A percentile compares a stretch with the other conserved stretches of the same genome.
Evolutionary conservation across 2,888 invertebrate species (phyloP).

Genomic region (Spodoptera littoralis): DNA sequence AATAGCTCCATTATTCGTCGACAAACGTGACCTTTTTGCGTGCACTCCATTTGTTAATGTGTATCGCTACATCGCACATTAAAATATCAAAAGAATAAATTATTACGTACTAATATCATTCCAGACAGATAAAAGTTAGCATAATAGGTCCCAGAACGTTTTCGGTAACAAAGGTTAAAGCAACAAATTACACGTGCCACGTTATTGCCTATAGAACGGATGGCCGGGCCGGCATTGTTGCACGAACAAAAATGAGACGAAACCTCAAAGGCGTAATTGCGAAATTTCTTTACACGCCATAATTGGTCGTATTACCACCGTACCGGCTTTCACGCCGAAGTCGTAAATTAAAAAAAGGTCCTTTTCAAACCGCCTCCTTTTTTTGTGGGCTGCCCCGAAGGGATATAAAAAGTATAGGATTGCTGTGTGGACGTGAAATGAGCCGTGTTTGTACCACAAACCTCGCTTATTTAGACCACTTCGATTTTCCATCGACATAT

Average conservation of each 20-base stretch:
- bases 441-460: slow-evolving; percentile 51
- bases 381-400: slow-evolving; percentile 71
- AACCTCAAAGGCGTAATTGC: slow-evolving; percentile 69
- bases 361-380: slow-evolving; percentile 70
- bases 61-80: slow-evolving; percentile 54
- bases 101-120: slow-evolving; percentile 62
- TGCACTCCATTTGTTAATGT: slow-evolving; percentile 52
- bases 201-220: slow-evolving; percentile 62
- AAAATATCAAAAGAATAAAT: slow-evolving; percentile 69
- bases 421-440: slow-evolving; percentile 56
- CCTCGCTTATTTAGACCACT: slow-evolving; percentile 51
- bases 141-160: slow-evolving; percentile 66
- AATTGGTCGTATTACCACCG: slow-evolving; percentile 71
- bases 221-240: slow-evolving; percentile 61
- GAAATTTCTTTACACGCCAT: slow-evolving; percentile 73
- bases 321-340: slow-evolving; percentile 72
- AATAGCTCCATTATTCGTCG: slow-evolving; percentile 41
- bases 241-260: slow-evolving; percentile 67
- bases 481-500: slow-evolving; percentile 49
- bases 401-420: slow-evolving; percentile 66
- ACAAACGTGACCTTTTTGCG: slow-evolving; percentile 48
- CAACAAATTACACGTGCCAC: slow-evolving; percentile 71
- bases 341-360: slow-evolving; percentile 78
- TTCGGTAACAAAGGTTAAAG: slow-evolving; percentile 71
- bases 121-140: slow-evolving; percentile 67